phyloP scores from a whole-genome alignment of 2,113 vertebrate genomes.

The Nematolebias whitei region DNA sequence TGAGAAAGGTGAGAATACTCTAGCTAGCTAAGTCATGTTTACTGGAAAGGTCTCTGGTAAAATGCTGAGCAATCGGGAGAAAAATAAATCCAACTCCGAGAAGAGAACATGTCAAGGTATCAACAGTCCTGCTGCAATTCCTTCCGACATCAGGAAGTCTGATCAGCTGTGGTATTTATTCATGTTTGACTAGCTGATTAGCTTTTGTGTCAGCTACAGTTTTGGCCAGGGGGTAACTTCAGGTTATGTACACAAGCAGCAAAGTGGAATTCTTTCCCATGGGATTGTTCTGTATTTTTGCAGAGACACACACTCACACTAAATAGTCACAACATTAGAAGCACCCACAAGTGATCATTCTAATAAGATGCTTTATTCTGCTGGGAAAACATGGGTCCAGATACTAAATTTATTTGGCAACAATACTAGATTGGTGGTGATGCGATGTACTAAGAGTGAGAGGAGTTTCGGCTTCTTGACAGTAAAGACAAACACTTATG shows the following conservation, averaged over 20 bases:
- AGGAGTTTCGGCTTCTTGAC: neutral
- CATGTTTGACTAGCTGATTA: slow-evolving; percentile 39
- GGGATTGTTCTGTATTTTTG: slow-evolving; percentile 14
- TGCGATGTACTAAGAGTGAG: neutral
- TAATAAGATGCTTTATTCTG: neutral
- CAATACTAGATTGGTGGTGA: neutral
- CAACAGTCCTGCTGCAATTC: neutral
- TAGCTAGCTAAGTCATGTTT: neutral
- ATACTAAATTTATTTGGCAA: neutral
- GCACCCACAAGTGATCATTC: neutral
- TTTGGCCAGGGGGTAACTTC: slow-evolving; percentile 27
- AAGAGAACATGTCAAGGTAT: neutral
- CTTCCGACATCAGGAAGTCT: neutral
- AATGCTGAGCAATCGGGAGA: neutral
- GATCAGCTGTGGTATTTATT: slow-evolving; percentile 7
- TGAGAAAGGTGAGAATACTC: no score
- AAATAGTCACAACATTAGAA: neutral
- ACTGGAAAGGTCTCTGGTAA: neutral
- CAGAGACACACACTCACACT: neutral
- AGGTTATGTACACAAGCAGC: slow-evolving; percentile 47
- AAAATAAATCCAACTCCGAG: neutral
- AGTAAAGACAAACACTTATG: neutral
- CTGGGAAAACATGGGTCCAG: neutral
- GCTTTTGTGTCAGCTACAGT: neutral
- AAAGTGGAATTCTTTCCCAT: slow-evolving; percentile 19